Percentiles rank a stretch among this genome's conserved stretches.
These are phyloP conservation scores for Zoroaster sp. DNA, from an alignment of 53 echinoderm and acorn worm genomes.

Conservation along the genomic window DNA sequence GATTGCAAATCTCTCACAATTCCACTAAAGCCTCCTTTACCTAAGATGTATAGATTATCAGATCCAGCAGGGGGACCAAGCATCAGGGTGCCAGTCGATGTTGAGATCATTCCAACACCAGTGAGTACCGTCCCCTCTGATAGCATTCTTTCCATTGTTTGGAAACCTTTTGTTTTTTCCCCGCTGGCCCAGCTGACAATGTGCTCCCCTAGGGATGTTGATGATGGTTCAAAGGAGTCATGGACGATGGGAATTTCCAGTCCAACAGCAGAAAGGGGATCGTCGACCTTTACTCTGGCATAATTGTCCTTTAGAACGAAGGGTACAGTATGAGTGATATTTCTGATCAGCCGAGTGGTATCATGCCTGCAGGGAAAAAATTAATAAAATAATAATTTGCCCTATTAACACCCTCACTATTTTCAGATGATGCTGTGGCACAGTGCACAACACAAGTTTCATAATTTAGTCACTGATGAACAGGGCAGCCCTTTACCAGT, in stretches of 20 bases:
- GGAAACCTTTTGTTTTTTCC: constrained; percentile 97
- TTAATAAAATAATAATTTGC: background rate
- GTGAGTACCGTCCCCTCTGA: constrained; percentile 82
- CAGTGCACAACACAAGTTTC: background rate
- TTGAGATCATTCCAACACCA: constrained; percentile 85
- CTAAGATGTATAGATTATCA: constrained; percentile 72
- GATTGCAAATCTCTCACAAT: constrained; percentile 72
- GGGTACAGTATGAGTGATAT: constrained; percentile 79
- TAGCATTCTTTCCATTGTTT: constrained; percentile 90
- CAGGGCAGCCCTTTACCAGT: too few species aligned
- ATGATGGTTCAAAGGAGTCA: constrained; percentile 85
- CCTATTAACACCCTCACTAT: background rate
- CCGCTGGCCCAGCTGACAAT: constrained; percentile 98
- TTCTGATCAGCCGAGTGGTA: constrained; percentile 79
- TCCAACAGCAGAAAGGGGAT: constrained; percentile 72
- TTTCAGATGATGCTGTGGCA: too few species aligned
- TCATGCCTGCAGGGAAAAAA: constrained; percentile 74
- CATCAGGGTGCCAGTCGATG: constrained; percentile 64
- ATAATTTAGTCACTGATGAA: too few species aligned
- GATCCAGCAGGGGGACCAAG: constrained; percentile 70
- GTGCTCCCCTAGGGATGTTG: constrained; percentile 80
- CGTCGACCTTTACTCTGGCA: constrained; percentile 70
- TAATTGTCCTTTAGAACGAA: constrained; percentile 67
- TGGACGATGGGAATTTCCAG: constrained; percentile 83
- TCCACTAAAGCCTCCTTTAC: constrained; percentile 58